Conservation (phyloP, 2,797 vertebrate genomes). For the Sebastes diploproa region DNA sequence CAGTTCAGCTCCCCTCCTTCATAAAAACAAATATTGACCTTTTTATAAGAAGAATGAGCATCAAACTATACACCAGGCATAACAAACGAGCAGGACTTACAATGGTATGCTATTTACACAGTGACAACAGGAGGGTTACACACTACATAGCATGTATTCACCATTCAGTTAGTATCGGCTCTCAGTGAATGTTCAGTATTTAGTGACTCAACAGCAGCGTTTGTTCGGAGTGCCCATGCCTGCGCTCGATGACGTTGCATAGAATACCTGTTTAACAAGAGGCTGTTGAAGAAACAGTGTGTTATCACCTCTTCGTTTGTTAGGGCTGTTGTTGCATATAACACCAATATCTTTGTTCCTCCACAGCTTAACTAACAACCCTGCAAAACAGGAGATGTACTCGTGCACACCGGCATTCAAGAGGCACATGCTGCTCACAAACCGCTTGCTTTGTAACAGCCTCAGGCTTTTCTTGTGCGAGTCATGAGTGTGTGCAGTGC, state of each 20-base stretch:
- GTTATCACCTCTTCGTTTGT: slow-evolving; percentile 20
- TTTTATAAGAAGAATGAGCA: neutral
- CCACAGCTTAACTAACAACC: neutral
- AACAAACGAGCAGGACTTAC: neutral
- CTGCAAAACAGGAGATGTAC: neutral
- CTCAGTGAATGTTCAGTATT: neutral
- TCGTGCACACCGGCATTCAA: neutral
- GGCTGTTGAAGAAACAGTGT: neutral
- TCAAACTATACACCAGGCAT: neutral
- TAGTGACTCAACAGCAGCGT: slow-evolving; percentile 3
- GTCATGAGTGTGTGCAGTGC: neutral
- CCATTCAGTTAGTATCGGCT: neutral
- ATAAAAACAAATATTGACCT: slow-evolving; percentile 24
- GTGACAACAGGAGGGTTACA: neutral
- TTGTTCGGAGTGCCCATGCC: neutral
- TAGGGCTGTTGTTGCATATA: neutral
- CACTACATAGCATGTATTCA: neutral
- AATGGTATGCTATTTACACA: neutral
- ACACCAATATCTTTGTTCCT: slow-evolving; percentile 29
- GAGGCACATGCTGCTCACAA: neutral
- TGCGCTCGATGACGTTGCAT: neutral
- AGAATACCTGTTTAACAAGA: slow-evolving; percentile 5
- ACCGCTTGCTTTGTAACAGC: neutral
- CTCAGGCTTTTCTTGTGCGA: slow-evolving; percentile 10
- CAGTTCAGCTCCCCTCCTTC: slow-evolving; percentile 7